A percentile compares a stretch with the other conserved stretches of the same genome.
Conservation (phyloP, 2,797 vertebrate genomes). For the Kryptopterus vitreolus region DNA sequence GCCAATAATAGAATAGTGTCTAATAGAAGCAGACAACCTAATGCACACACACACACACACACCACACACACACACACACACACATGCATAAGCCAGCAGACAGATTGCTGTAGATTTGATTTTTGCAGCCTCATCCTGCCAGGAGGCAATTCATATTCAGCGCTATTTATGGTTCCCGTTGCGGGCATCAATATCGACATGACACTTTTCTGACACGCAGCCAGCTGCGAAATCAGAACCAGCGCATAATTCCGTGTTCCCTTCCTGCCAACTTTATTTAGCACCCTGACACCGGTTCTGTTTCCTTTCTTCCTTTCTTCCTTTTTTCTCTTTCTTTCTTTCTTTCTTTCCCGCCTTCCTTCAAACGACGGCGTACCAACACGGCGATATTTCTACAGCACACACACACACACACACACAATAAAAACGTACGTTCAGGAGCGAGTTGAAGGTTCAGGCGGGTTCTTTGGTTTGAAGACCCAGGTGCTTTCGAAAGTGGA, state of each 20-base stretch:
- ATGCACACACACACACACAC: slow-evolving; percentile 32
- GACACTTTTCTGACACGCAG: slow-evolving; percentile 52
- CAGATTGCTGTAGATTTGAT: slow-evolving; percentile 44
- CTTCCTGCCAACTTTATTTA: slow-evolving; percentile 49
- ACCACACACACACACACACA: slow-evolving; percentile 35
- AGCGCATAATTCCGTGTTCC: slow-evolving; percentile 45
- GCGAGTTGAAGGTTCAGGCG: not conserved
- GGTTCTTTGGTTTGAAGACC: not conserved
- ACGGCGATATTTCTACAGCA: slow-evolving; percentile 13
- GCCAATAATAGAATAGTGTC: slow-evolving; percentile 39
- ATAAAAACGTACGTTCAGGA: slow-evolving; percentile 11
- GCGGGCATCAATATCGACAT: slow-evolving; percentile 56
- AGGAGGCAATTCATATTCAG: slow-evolving; percentile 48
- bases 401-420: too few relatives aligned
- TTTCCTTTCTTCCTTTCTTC: slow-evolving; percentile 14
- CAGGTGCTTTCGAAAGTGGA: too few relatives aligned
- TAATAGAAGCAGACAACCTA: slow-evolving; percentile 45
- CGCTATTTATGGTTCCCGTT: slow-evolving; percentile 52
- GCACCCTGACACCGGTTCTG: slow-evolving; percentile 24
- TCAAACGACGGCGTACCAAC: slow-evolving; percentile 16
- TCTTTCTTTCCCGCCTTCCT: not conserved
- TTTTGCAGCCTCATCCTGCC: slow-evolving; percentile 45
- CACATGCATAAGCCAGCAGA: slow-evolving; percentile 33
- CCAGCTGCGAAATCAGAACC: slow-evolving; percentile 45
- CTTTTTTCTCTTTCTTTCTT: too few relatives aligned